These are phyloP conservation scores for Monopterus albus DNA, from an alignment of 2,113 vertebrate species.

Conservation along the genomic window DNA sequence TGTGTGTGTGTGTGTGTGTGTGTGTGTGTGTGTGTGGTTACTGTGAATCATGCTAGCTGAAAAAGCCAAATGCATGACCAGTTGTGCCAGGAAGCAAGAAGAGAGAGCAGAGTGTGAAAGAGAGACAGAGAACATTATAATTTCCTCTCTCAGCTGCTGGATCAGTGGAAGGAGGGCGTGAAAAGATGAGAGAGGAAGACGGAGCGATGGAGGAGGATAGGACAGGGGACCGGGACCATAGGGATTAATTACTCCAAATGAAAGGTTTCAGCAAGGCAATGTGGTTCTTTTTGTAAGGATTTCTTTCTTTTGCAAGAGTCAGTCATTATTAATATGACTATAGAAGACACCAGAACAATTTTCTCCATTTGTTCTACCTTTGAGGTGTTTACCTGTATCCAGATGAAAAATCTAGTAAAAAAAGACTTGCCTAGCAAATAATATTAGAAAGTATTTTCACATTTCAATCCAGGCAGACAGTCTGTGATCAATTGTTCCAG, in stretches of 20 bases:
- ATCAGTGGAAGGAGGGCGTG: slow-evolving; percentile 36
- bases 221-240: slow-evolving; percentile 8
- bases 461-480: too few relatives aligned
- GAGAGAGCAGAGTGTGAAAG: slow-evolving; percentile 31
- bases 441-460: too few relatives aligned
- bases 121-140: slow-evolving; percentile 65
- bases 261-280: slow-evolving; percentile 50
- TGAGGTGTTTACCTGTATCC: too few relatives aligned
- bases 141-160: slow-evolving; percentile 64
- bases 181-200: slow-evolving; percentile 46
- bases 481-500: too few relatives aligned
- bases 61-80: slow-evolving; percentile 39
- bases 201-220: slow-evolving; percentile 31
- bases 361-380: neutral
- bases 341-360: neutral
- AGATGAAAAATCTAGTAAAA: too few relatives aligned
- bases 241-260: slow-evolving; percentile 75
- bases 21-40: slow-evolving; percentile 26
- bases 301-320: neutral
- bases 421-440: too few relatives aligned
- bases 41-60: slow-evolving; percentile 51
- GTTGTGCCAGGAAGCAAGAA: slow-evolving; percentile 40
- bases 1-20: slow-evolving; percentile 32
- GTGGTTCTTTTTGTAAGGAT: neutral
- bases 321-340: neutral